These are phyloP conservation scores for Chalcosyrphus nemorum DNA, from an alignment of 2,888 invertebrate species.

Conservation along the genomic window DNA sequence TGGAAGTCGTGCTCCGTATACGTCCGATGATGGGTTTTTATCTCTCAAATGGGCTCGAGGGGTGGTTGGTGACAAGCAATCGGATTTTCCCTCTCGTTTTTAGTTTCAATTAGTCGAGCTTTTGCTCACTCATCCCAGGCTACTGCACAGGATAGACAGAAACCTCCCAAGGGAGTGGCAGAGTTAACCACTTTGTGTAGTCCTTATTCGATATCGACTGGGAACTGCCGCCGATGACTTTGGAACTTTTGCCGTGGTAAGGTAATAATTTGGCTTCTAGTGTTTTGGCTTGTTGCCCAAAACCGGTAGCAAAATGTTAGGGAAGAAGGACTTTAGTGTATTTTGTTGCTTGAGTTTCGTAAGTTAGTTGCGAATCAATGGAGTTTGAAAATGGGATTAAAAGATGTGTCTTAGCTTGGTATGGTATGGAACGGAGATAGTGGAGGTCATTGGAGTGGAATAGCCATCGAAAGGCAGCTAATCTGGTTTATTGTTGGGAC, in stretches of 20 bases:
- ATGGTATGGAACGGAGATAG: background rate
- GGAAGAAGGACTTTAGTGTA: background rate
- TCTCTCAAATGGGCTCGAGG: slow-evolving; percentile 32
- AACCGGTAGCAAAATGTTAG: background rate
- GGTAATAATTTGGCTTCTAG: slow-evolving; percentile 52
- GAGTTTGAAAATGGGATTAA: slow-evolving; percentile 64
- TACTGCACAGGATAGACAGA: background rate
- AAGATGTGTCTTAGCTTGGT: slow-evolving; percentile 40
- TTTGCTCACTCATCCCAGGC: slow-evolving; percentile 16
- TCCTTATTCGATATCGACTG: background rate
- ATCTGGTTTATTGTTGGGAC: background rate
- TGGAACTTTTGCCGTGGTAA: slow-evolving; percentile 35
- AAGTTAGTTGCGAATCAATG: slow-evolving; percentile 67
- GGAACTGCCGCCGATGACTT: slow-evolving; percentile 25
- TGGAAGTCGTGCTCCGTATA: slow-evolving; percentile 51
- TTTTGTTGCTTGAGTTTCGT: slow-evolving; percentile 32
- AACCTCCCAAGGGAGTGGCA: background rate
- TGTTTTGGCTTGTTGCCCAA: slow-evolving; percentile 63
- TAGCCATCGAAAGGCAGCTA: background rate
- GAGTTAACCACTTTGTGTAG: background rate
- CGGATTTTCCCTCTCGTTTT: slow-evolving; percentile 51
- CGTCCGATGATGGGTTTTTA: slow-evolving; percentile 45
- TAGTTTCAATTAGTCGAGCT: slow-evolving; percentile 65
- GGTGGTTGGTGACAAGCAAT: slow-evolving; percentile 32
- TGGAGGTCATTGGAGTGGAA: slow-evolving; percentile 6